phyloP scores from a whole-genome alignment of 2,888 invertebrate genomes.

The Sthenelais limicola region DNA sequence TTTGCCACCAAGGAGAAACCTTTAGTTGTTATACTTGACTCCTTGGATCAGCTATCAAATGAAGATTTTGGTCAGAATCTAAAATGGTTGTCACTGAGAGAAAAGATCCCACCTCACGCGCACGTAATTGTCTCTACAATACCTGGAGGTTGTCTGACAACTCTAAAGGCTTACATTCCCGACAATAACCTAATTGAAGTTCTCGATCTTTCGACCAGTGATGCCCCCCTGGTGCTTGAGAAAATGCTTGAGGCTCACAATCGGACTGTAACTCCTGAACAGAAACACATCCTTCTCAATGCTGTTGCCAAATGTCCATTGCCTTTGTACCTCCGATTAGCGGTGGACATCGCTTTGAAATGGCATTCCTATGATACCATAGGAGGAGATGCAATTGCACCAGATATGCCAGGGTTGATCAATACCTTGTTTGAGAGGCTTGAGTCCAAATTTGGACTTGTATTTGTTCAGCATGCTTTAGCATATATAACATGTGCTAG shows the following conservation, averaged over 20 bases:
- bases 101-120: constrained; percentile 32
- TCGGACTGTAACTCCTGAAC: constrained; percentile 40
- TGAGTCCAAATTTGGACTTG: constrained; percentile 46
- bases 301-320: constrained; percentile 48
- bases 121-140: constrained; percentile 44
- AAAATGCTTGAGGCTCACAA: constrained; percentile 38
- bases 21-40: constrained; percentile 40
- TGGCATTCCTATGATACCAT: constrained; percentile 54
- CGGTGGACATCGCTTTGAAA: constrained; percentile 47
- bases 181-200: constrained; percentile 38
- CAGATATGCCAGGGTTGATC: constrained; percentile 45
- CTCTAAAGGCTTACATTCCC: constrained; percentile 41
- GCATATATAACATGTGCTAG: constrained; percentile 52
- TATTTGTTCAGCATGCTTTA: constrained; percentile 49
- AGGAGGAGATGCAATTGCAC: constrained; percentile 26
- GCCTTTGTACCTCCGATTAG: constrained; percentile 50
- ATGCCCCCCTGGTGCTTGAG: constrained; percentile 43
- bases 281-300: constrained; percentile 40
- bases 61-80: constrained; percentile 48
- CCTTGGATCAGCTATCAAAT: constrained; percentile 45
- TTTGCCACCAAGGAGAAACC: constrained; percentile 36
- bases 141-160: constrained; percentile 45
- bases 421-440: constrained; percentile 46
- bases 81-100: constrained; percentile 44
- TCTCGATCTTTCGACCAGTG: constrained; percentile 13